These are phyloP conservation scores for Miichthys miiuy DNA, from an alignment of 2,797 vertebrate species.

Conservation along the genomic window DNA sequence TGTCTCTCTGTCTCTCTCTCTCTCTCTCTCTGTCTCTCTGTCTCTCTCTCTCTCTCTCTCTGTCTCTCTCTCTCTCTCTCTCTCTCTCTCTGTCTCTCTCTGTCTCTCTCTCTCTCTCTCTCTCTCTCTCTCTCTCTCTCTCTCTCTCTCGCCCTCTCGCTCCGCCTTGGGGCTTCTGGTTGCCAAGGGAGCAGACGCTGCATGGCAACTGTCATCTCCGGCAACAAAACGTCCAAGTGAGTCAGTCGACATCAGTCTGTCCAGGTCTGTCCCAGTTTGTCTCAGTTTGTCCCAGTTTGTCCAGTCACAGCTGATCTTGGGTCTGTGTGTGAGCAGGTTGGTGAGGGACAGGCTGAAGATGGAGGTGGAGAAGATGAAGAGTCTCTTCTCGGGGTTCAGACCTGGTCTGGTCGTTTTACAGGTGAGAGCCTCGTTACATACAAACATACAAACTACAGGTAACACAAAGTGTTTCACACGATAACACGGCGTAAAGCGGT, in stretches of 20 bases:
- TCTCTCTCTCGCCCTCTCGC: conserved; percentile 15
- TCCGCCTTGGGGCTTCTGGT: conserved; percentile 34
- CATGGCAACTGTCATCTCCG: conserved; percentile 80
- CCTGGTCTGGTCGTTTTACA: conserved; percentile 91
- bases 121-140: conserved; percentile 13
- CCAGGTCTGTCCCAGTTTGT: not conserved
- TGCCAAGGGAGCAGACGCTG: conserved; percentile 51
- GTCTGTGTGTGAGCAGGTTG: conserved; percentile 79
- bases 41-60: too few relatives aligned
- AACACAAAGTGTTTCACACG: too few relatives aligned
- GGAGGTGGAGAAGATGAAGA: conserved; percentile 88
- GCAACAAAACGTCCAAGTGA: conserved; percentile 81
- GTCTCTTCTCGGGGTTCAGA: conserved; percentile 86
- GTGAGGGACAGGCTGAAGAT: conserved; percentile 88
- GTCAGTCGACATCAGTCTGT: conserved; percentile 14
- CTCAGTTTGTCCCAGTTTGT: not conserved
- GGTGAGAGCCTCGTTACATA: conserved; percentile 44
- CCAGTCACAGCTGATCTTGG: not conserved
- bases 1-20: too few relatives aligned
- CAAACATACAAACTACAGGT: not conserved
- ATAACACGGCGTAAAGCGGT: too few relatives aligned
- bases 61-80: too few relatives aligned
- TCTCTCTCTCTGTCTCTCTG: too few relatives aligned
- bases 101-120: not conserved
- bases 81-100: too few relatives aligned